These are phyloP conservation scores for Punctoribates punctum DNA, from an alignment of 2,888 invertebrate species.

Conservation along the genomic window DNA sequence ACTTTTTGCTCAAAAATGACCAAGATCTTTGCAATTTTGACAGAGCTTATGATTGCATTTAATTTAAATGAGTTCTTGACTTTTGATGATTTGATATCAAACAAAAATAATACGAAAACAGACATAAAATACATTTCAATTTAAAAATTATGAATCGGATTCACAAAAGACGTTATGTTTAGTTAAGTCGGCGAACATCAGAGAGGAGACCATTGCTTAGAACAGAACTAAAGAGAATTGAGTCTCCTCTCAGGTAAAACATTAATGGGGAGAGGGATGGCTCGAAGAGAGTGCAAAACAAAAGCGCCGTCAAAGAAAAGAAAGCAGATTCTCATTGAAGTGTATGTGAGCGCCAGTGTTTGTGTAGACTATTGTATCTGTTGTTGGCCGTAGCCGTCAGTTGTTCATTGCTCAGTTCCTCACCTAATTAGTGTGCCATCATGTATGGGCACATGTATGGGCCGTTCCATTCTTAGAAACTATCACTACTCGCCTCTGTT, in stretches of 20 bases:
- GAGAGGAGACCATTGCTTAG: too few species aligned
- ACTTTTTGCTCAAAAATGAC: too few species aligned
- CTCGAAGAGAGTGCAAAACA: background rate
- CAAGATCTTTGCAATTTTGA: too few species aligned
- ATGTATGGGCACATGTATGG: conserved; percentile 21
- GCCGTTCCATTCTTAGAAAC: conserved; percentile 21
- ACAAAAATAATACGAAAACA: too few species aligned
- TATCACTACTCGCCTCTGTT: conserved; percentile 9
- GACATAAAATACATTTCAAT: too few species aligned
- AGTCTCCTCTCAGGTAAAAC: conserved; percentile 3
- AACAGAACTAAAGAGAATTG: too few species aligned
- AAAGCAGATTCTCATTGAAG: conserved; percentile 8
- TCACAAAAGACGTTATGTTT: too few species aligned
- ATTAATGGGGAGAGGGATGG: background rate
- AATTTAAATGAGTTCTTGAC: too few species aligned
- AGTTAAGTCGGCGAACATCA: too few species aligned
- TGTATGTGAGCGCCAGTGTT: background rate
- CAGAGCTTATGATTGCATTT: too few species aligned
- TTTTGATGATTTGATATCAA: too few species aligned
- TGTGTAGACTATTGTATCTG: background rate
- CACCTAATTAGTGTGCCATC: conserved; percentile 26
- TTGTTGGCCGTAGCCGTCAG: background rate
- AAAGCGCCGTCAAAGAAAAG: conserved; percentile 3
- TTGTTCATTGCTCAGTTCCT: conserved; percentile 2
- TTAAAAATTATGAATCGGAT: too few species aligned